Base-by-base conservation (phyloP, 2,113 vertebrate species). In the Equus przewalskii region DNA sequence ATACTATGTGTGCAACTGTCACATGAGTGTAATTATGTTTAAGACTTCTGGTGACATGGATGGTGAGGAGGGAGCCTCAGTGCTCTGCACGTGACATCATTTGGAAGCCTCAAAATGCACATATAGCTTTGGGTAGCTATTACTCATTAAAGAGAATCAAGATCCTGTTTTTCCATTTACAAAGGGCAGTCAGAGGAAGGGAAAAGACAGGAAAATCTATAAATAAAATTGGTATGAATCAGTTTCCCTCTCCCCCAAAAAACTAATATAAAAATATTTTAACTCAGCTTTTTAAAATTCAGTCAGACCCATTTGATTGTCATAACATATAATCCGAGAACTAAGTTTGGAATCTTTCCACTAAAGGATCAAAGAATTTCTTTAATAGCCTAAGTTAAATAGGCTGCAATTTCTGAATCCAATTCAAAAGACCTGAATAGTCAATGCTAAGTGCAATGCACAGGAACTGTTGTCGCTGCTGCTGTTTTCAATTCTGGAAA, bases 151-250 rank as follows among this genome's bases (percentile, higher is more conserved):
- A 84, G 11, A 84, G 18, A 44, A 82, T 87, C 36, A 22, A 97
- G 73, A 96, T 96, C 95, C 94, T 97, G 85, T 93, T 97, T 98
- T 95, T 60, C 82, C 26, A 64, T 95, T 96, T 94, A 92, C 79
- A 93, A 82, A 97, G 67, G 24, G 67, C 72, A 92, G 46, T 62
- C 79, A 92, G 85, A 92, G 78, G 85, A 96, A 97, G 60, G 70
- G 54, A 92, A 65, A 93, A 82, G 24, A 96, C 87, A 93, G 89
- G 67, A 95, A 98, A 97, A 95, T 78, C 88, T 90, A 88, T 85
- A 95, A 96, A 91, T 87, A 96, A 97, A 94, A 89, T 89, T 30
- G 5, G 56, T 82, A 83, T 91, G 78, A 94, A 91, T 94, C 58
- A 70, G 21, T 94, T 51, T 62, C 54, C 65, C 54, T 51, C 51